Evolutionary conservation across 1,140 invertebrate genomes (phyloP), one percentile per base, ranked within the genome.

Genomic region (Trichonephila clavata): DNA sequence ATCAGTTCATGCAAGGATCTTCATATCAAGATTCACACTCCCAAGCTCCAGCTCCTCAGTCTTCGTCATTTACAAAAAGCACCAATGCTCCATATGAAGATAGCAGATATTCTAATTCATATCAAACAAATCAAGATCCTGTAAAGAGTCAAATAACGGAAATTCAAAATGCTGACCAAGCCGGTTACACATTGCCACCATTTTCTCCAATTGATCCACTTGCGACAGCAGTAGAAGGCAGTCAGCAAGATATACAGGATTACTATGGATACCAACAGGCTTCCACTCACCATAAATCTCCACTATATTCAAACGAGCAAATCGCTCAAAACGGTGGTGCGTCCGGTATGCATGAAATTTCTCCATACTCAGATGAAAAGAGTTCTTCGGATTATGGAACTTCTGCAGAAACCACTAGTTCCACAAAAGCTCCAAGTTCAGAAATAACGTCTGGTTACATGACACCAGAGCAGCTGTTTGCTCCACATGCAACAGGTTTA

Each of bases 391-490:
- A 65, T 16, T 57, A 68, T 14, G 77, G 24, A 7, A 50, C 32
- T 16, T 21, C 27, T 14, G 16, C 39, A 39, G 39, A 90, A 61
- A 63, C 20, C 8, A 50, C 57, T 7, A 20, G 18, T 60, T 20
- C 68, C 43, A 90, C 80, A 60, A 71, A 63, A 24, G 24, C 57
- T 39, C 24, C 24, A n/a, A n/a, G 13, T n/a, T 27, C 59, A 27
- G 89, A 80, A 20, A 63, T 77, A 10, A 57, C 57, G n/a, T 16
- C 59, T 10, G 92, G 92, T 18, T 93, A 93, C 57, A 57, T 77
- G 92, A 93, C 92, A 6, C 92, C 92, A 3, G 92, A 93, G 27
- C 92, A 93, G 59, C 65, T 93, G 8, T 87, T 87, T 63, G 92
- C 84, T 39, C 92, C 92, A 1, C 65, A 93, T 27, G 13, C 50